phyloP scores from a whole-genome alignment of 2,113 vertebrate species.

The Oncorhynchus clarkii region DNA sequence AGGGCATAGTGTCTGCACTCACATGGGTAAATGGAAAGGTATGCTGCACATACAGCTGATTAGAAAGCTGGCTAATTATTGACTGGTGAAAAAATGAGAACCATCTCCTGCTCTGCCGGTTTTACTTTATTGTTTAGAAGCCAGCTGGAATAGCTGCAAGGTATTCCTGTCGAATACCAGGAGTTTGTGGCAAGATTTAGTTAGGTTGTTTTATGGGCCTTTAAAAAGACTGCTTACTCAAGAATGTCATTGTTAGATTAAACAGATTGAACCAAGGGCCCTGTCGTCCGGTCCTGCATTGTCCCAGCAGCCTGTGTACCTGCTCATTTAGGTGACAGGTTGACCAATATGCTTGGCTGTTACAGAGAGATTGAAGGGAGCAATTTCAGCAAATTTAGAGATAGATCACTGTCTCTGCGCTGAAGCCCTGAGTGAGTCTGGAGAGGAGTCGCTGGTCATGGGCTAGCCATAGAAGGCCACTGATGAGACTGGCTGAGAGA shows the following conservation, averaged over 20 bases:
- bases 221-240: constrained; percentile 25
- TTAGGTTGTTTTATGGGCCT: constrained; percentile 40
- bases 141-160: constrained; percentile 37
- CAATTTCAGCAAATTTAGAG: too few species aligned
- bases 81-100: constrained; percentile 58
- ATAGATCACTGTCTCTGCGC: too few species aligned
- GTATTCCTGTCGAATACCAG: constrained; percentile 43
- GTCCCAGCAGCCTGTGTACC: background rate
- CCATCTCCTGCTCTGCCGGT: constrained; percentile 28
- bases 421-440: too few species aligned
- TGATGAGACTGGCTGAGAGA: too few species aligned
- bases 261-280: constrained; percentile 12
- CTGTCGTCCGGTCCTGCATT: background rate
- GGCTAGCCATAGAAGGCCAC: too few species aligned
- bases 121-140: constrained; percentile 9
- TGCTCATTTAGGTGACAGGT: background rate
- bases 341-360: background rate
- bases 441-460: too few species aligned
- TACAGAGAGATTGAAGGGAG: too few species aligned
- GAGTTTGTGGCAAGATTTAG: constrained; percentile 33
- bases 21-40: constrained; percentile 35
- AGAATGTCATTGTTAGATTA: constrained; percentile 43
- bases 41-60: constrained; percentile 57
- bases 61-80: constrained; percentile 63
- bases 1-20: too few species aligned